phyloP scores from a whole-genome alignment of 2,113 vertebrate genomes.

The Pristiophorus japonicus region DNA sequence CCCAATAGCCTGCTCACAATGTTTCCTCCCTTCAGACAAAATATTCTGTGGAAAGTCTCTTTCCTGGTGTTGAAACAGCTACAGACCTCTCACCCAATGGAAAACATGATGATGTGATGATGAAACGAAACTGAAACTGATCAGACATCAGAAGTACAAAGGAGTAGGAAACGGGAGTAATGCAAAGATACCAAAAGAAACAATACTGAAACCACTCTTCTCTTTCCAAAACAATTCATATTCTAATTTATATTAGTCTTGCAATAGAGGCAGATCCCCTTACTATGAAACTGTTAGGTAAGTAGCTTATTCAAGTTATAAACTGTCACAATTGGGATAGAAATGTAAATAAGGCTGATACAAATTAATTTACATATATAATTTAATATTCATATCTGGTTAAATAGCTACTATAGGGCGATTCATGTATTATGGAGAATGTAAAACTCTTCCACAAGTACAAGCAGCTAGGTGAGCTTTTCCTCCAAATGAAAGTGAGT shows the following conservation, averaged over 20 bases:
- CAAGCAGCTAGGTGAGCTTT: neutral
- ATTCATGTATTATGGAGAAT: neutral
- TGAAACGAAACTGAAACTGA: conserved; percentile 34
- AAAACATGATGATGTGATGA: neutral
- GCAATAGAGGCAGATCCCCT: neutral
- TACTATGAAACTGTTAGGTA: neutral
- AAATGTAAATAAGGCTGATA: neutral
- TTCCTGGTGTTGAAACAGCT: neutral
- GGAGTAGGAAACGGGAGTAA: neutral
- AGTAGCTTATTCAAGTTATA: neutral
- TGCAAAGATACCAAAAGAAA: neutral
- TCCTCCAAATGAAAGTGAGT: neutral
- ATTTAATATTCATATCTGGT: neutral
- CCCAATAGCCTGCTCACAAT: neutral
- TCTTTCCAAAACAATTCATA: neutral
- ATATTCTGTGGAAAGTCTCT: neutral
- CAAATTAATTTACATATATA: neutral
- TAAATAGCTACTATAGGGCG: neutral
- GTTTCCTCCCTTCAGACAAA: neutral
- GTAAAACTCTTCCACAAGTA: neutral
- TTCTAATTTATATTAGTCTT: neutral
- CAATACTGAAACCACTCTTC: neutral
- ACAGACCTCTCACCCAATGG: neutral
- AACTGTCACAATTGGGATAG: neutral
- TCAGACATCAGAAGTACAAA: neutral